A percentile compares a stretch with the other conserved stretches of the same genome.
These are phyloP conservation scores for Galerucella calmariensis DNA, from an alignment of 2,888 invertebrate species.

Conservation along the genomic window DNA sequence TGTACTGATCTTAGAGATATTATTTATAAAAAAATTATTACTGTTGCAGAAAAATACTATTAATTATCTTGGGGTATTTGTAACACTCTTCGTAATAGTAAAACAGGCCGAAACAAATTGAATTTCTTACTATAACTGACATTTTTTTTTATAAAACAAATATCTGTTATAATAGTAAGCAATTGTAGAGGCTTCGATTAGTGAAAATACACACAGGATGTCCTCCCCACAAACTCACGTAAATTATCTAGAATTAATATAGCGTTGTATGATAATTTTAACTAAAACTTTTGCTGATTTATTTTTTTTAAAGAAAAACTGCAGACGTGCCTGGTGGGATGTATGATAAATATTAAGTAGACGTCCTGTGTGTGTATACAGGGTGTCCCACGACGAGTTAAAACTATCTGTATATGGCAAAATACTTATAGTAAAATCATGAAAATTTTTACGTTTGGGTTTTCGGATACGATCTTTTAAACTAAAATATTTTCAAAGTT, in stretches of 20 bases:
- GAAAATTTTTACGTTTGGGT: no score
- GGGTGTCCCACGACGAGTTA: no score
- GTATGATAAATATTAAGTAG: neutral
- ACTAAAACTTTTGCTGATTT: slow-evolving; percentile 1
- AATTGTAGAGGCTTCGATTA: neutral
- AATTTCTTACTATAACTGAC: neutral
- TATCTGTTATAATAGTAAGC: neutral
- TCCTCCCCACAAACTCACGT: neutral
- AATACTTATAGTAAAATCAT: no score
- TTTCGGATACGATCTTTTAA: no score
- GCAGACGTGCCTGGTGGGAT: neutral
- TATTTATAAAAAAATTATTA: slow-evolving; percentile 15
- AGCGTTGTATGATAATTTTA: neutral
- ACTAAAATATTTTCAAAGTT: no score
- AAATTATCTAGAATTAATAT: neutral
- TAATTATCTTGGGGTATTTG: slow-evolving; percentile 13
- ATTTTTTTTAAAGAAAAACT: neutral
- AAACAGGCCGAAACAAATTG: neutral
- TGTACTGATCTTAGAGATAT: slow-evolving; percentile 29
- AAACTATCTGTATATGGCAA: no score
- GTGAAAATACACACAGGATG: slow-evolving; percentile 7
- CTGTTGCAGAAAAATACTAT: slow-evolving; percentile 15
- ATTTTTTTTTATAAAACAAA: neutral
- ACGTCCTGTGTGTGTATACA: neutral
- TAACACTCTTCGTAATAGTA: neutral